Conservation (phyloP, 2,888 invertebrate genomes). For the Nipponacmea schrenckii region DNA sequence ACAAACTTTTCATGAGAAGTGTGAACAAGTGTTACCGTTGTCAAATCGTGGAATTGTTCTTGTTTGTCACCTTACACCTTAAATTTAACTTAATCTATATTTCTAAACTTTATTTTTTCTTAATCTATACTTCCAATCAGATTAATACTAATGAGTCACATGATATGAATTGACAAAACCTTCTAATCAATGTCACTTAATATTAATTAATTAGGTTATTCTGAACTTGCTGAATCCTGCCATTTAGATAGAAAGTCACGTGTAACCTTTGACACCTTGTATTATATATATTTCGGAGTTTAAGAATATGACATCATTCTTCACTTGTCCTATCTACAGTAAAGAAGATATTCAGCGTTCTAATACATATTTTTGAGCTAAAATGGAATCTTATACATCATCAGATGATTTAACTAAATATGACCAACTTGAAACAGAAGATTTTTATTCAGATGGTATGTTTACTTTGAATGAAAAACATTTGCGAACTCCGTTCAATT, state of each 20-base stretch:
- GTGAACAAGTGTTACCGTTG: too few relatives aligned
- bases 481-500: too few relatives aligned
- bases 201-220: neutral
- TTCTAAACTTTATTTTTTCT: too few relatives aligned
- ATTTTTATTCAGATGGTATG: neutral
- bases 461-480: too few relatives aligned
- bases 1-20: too few relatives aligned
- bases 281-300: neutral
- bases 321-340: neutral
- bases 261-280: neutral
- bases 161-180: neutral
- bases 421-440: neutral
- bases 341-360: too few relatives aligned
- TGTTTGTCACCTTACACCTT: too few relatives aligned
- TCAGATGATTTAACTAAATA: neutral
- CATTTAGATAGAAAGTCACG: neutral
- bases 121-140: too few relatives aligned
- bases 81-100: too few relatives aligned
- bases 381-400: neutral
- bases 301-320: neutral
- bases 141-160: too few relatives aligned
- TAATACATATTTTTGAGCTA: neutral
- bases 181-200: slow-evolving; percentile 1
- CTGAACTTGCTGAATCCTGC: neutral
- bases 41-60: too few relatives aligned